phyloP scores from a whole-genome alignment of 2,113 vertebrate species.

The Notothenia rossii region DNA sequence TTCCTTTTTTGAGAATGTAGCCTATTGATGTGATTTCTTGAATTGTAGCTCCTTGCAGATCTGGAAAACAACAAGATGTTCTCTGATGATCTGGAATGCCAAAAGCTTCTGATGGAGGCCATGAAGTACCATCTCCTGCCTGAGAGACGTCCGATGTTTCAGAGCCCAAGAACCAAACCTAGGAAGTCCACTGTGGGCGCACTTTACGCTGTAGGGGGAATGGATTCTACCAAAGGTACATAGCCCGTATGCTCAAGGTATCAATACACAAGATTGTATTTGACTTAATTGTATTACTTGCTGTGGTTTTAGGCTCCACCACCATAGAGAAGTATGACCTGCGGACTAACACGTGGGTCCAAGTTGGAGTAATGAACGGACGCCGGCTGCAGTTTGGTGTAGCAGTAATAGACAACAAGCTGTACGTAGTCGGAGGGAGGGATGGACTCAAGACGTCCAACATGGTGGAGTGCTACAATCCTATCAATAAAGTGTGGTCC shows the following conservation, averaged over 20 bases:
- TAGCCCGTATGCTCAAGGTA: not conserved
- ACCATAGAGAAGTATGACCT: conserved; percentile 97
- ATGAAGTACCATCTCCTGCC: conserved; percentile 99
- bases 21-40: conserved; percentile 16
- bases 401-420: conserved; percentile 95
- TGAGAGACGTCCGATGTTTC: conserved; percentile 94
- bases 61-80: conserved; percentile 97
- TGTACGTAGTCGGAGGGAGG: conserved; percentile 95
- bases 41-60: conserved; percentile 91
- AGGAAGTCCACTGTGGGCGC: conserved; percentile 98
- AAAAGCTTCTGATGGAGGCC: conserved; percentile 97
- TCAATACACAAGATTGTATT: not conserved
- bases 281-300: not conserved
- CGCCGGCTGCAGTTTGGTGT: conserved; percentile 95
- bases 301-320: conserved; percentile 87
- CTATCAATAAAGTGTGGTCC: conserved; percentile 91
- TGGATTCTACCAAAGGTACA: conserved; percentile 95
- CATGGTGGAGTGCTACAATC: conserved; percentile 96
- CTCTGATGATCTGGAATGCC: conserved; percentile 93
- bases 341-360: conserved; percentile 93
- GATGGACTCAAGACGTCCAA: conserved; percentile 97
- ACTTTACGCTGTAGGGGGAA: conserved; percentile 96
- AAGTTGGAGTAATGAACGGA: conserved; percentile 93
- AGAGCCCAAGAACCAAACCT: conserved; percentile 96
- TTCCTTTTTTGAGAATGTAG: not conserved